Evolutionary conservation across 2,888 invertebrate species (phyloP).

Genomic region (Drosophila anomalata): DNA sequence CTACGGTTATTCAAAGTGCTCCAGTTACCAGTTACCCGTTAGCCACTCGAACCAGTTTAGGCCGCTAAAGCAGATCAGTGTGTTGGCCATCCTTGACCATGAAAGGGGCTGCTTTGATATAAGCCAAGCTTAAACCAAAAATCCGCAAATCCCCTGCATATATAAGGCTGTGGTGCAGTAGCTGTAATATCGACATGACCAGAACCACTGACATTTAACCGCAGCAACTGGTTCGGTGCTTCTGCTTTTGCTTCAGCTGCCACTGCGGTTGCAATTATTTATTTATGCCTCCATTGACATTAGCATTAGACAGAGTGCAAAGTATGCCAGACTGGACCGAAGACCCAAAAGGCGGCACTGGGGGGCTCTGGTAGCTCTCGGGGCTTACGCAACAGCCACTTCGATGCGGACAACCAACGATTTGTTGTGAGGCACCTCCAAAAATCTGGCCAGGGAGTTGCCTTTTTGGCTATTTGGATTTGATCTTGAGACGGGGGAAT

Average conservation of each 20-base stretch:
- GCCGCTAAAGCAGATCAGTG: slow-evolving; percentile 18
- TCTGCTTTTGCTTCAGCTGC: slow-evolving; percentile 37
- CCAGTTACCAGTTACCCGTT: slow-evolving; percentile 30
- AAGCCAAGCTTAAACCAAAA: background rate
- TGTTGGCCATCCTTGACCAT: slow-evolving; percentile 74
- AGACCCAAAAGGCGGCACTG: slow-evolving; percentile 33
- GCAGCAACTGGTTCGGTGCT: slow-evolving; percentile 61
- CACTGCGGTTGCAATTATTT: slow-evolving; percentile 71
- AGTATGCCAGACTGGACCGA: slow-evolving; percentile 42
- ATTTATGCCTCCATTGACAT: slow-evolving; percentile 82
- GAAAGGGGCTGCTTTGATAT: slow-evolving; percentile 34
- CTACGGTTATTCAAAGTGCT: slow-evolving; percentile 9
- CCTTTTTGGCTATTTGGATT: slow-evolving; percentile 25
- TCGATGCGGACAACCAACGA: slow-evolving; percentile 13
- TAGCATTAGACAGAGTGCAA: slow-evolving; percentile 78
- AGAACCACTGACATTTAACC: slow-evolving; percentile 75
- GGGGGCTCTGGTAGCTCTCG: background rate
- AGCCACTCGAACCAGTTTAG: slow-evolving; percentile 41
- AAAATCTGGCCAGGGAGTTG: slow-evolving; percentile 13
- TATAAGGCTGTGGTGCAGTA: slow-evolving; percentile 31
- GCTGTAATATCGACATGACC: slow-evolving; percentile 59
- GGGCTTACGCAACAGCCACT: slow-evolving; percentile 41
- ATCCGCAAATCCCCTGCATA: background rate
- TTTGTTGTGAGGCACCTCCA: background rate
- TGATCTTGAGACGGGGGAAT: slow-evolving; percentile 34